Percentiles rank a stretch among this genome's conserved stretches.
Evolutionary conservation across 2,113 vertebrate species (phyloP).

Genomic region (Tiliqua scincoides): DNA sequence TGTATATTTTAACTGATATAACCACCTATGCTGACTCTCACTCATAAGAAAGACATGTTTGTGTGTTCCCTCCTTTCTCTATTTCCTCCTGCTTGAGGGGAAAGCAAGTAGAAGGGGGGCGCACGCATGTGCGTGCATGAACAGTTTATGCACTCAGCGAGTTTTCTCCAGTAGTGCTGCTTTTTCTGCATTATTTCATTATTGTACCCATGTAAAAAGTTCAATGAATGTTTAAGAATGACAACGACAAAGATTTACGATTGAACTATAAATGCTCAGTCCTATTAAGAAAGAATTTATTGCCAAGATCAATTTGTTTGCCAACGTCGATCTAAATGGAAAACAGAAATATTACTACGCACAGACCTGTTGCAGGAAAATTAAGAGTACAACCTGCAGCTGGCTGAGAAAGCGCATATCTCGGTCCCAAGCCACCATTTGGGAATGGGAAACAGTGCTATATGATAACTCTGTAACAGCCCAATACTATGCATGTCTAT

Average conservation of each 20-base stretch:
- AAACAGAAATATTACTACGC: background rate
- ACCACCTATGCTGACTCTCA: background rate
- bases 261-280: background rate
- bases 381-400: background rate
- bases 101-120: background rate
- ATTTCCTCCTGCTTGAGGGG: too few species aligned
- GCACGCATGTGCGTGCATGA: too few species aligned
- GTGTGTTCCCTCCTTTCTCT: background rate
- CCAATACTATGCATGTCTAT: too few species aligned
- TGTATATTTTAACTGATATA: background rate
- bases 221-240: slow-evolving; percentile 7
- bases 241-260: background rate
- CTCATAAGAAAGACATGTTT: background rate
- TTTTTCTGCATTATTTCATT: background rate
- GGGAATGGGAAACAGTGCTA: background rate
- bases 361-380: slow-evolving; percentile 3
- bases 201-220: background rate
- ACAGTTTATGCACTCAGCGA: background rate
- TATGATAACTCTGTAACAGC: background rate
- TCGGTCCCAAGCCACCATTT: background rate
- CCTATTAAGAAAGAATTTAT: background rate
- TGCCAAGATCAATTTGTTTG: background rate
- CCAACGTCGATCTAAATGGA: background rate
- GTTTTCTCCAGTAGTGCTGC: background rate
- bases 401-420: background rate